phyloP scores from a whole-genome alignment of 2,888 invertebrate genomes.

The Athalia rosae region DNA sequence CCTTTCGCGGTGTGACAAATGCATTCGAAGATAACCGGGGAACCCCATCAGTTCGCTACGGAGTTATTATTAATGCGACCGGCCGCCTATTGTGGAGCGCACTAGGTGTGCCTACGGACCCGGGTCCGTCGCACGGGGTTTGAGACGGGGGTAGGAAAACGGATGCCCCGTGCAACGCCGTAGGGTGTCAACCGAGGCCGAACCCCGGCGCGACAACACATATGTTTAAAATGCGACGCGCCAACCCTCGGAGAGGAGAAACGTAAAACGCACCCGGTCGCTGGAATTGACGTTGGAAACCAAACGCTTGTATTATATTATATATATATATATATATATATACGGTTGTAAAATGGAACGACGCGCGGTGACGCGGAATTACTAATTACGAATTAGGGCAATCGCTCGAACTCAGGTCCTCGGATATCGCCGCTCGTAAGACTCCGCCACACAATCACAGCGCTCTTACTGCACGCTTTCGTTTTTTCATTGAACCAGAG shows the following conservation, averaged over 20 bases:
- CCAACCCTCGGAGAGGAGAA: conserved; percentile 7
- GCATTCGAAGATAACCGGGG: conserved; percentile 57
- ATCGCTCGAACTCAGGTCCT: background rate
- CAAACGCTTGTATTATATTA: too few relatives aligned
- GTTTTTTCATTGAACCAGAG: background rate
- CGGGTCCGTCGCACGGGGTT: conserved; percentile 34
- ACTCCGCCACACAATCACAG: too few relatives aligned
- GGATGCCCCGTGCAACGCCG: conserved; percentile 25
- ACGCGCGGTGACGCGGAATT: background rate
- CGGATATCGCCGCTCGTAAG: background rate
- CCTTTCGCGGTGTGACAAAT: conserved; percentile 57
- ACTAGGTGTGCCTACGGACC: conserved; percentile 60
- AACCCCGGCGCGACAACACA: background rate
- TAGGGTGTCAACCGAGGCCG: conserved; percentile 33
- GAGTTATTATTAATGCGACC: conserved; percentile 63
- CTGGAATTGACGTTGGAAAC: conserved; percentile 31
- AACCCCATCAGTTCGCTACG: conserved; percentile 46
- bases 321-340: too few relatives aligned
- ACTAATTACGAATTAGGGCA: too few relatives aligned
- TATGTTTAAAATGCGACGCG: background rate
- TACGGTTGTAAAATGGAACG: background rate
- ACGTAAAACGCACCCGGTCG: conserved; percentile 34
- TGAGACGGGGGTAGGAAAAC: conserved; percentile 31
- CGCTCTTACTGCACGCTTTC: too few relatives aligned
- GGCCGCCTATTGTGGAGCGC: conserved; percentile 60